phyloP scores from a whole-genome alignment of 2,113 vertebrate genomes.

The Perca schrenkii region DNA sequence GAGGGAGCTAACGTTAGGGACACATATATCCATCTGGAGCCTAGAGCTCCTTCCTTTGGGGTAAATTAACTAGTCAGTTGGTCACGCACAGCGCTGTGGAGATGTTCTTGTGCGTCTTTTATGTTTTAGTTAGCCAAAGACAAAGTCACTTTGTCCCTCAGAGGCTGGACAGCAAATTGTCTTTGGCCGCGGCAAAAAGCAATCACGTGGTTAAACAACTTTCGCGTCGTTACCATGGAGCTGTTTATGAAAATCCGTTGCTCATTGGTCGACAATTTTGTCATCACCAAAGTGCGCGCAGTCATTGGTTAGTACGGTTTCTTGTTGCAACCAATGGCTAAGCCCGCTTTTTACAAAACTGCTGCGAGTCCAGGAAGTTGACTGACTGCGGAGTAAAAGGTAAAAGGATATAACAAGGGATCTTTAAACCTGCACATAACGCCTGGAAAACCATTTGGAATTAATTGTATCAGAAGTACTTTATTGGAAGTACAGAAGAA shows the following conservation, averaged over 20 bases:
- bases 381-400: conserved; percentile 25
- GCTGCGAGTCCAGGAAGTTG: conserved; percentile 75
- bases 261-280: conserved; percentile 63
- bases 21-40: no score
- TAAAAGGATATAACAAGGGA: conserved; percentile 33
- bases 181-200: conserved; percentile 25
- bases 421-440: conserved; percentile 59
- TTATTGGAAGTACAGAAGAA: not conserved
- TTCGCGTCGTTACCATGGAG: conserved; percentile 77
- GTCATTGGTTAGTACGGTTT: conserved; percentile 65
- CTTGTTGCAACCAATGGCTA: conserved; percentile 73
- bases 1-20: no score
- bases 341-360: conserved; percentile 83
- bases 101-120: no score
- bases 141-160: no score
- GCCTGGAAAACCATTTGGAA: conserved; percentile 23
- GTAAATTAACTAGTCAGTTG: no score
- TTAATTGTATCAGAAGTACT: not conserved
- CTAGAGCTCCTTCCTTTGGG: no score
- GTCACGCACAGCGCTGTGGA: no score
- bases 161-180: no score
- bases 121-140: not conserved
- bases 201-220: conserved; percentile 72
- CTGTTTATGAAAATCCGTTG: conserved; percentile 62
- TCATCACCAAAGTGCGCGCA: not conserved